Base-by-base conservation (phyloP, 2,113 vertebrate genomes). In the Pelmatolapia mariae region DNA sequence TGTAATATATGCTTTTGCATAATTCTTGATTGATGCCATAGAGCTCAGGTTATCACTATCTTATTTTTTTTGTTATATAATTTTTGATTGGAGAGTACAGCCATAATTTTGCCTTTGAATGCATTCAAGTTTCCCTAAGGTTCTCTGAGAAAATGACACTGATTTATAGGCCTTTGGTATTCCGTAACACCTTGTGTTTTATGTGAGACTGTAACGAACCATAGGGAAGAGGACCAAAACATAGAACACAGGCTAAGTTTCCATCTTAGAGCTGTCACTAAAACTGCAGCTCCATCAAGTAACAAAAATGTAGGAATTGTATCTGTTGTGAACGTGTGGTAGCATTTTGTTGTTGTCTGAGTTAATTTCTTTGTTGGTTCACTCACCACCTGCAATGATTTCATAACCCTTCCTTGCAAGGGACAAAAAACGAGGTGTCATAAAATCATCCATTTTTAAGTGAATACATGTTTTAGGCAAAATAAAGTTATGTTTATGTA, bases 351-450 rank as follows among this genome's bases (percentile, higher is more conserved):
- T 86, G 54, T 83, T 82, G 45, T 85, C 52, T 33, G 36, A 26
- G 29, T 85, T 89, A 53, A 83, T 54, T 83, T 92, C 24, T 61
- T 47, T 88, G 82, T 84, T 91, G 84, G 76, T 82, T 79, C 66
- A 26, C 66, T 86, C 83, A 78, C 36, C 50, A 15, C 33, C 43
- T 24, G 53, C 40, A 93, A 57, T 82, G 85, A 89, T 82, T 76
- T 50, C 24, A 50, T 47, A 50, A 29, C 71, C 85, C 54, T 88
- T 88, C 15, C 68, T 81, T 76, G 26, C 26, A 4, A 50, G 10
- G 16, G 3, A 19, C 71, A 78, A 5, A 76, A 50, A 50, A 12
- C 26, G 13, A 78, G 26, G 26, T 11, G 10, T 31, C 24, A 78
- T 78, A 50, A 50, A 50, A 50, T 31, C 24, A 50, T 50, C 6